phyloP scores from a whole-genome alignment of 2,113 vertebrate genomes.

The Nannobrachium achirus region DNA sequence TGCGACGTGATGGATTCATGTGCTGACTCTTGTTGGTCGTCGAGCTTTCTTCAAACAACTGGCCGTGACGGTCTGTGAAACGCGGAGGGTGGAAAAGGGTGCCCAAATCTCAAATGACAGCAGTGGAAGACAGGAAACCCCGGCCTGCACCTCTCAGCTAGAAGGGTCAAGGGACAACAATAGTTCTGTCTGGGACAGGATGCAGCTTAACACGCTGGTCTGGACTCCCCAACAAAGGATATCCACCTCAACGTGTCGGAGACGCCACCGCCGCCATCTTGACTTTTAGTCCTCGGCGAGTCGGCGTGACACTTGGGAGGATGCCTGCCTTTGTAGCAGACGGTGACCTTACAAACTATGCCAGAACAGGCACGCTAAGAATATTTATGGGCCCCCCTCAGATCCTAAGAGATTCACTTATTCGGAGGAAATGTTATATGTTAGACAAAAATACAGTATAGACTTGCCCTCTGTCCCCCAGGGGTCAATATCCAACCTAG shows the following conservation, averaged over 20 bases:
- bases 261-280: slow-evolving; percentile 15
- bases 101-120: slow-evolving; percentile 3
- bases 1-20: not conserved
- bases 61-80: not conserved
- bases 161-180: slow-evolving; percentile 45
- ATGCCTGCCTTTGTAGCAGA: slow-evolving; percentile 25
- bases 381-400: too few relatives aligned
- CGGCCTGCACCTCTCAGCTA: not conserved
- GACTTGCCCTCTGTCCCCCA: too few relatives aligned
- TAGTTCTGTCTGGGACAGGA: slow-evolving; percentile 63
- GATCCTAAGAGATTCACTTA: too few relatives aligned
- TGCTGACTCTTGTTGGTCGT: not conserved
- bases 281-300: slow-evolving; percentile 32
- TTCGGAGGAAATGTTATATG: too few relatives aligned
- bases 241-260: slow-evolving; percentile 42
- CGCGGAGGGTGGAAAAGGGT: not conserved
- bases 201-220: slow-evolving; percentile 63
- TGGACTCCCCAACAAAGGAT: slow-evolving; percentile 52
- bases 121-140: slow-evolving; percentile 49
- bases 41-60: not conserved
- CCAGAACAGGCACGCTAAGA: slow-evolving; percentile 26
- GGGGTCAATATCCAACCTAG: too few relatives aligned
- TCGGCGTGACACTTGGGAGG: slow-evolving; percentile 32
- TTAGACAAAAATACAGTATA: too few relatives aligned
- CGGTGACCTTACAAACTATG: slow-evolving; percentile 43